phyloP scores from a whole-genome alignment of 2,888 invertebrate genomes.

The Mycalesis mineus region DNA sequence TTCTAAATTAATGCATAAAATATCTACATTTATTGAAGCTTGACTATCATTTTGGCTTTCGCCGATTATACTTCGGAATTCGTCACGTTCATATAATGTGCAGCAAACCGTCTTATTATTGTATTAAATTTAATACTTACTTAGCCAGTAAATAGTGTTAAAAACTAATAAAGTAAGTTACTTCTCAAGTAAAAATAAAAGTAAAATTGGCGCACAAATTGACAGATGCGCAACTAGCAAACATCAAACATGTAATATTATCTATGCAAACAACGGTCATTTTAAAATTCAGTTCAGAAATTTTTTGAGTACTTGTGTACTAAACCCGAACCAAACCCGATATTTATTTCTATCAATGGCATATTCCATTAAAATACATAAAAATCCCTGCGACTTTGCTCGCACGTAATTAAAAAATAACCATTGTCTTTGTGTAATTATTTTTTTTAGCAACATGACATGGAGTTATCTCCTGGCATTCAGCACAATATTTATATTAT shows the following conservation, averaged over 20 bases:
- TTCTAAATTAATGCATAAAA: too few relatives aligned
- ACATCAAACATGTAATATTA: too few relatives aligned
- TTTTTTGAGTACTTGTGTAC: too few relatives aligned
- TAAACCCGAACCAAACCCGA: too few relatives aligned
- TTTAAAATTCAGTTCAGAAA: slow-evolving; percentile 1
- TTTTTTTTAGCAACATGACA: too few relatives aligned
- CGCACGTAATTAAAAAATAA: too few relatives aligned
- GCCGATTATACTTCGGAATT: background rate
- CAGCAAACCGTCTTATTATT: background rate
- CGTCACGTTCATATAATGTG: background rate
- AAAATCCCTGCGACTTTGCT: too few relatives aligned
- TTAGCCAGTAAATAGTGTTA: background rate
- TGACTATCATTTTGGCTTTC: background rate
- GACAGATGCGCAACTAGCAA: slow-evolving; percentile 28
- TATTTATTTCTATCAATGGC: too few relatives aligned
- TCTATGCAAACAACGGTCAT: slow-evolving; percentile 4
- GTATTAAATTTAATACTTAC: background rate
- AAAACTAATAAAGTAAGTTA: background rate
- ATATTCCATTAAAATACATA: too few relatives aligned
- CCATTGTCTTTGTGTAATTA: too few relatives aligned
- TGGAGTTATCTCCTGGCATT: too few relatives aligned
- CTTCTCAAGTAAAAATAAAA: slow-evolving; percentile 16
- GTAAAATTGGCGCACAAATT: slow-evolving; percentile 60
- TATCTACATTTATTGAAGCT: background rate
- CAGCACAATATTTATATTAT: too few relatives aligned